phyloP scores from a whole-genome alignment of 2,888 invertebrate genomes.

The Tetragonula carbonaria region DNA sequence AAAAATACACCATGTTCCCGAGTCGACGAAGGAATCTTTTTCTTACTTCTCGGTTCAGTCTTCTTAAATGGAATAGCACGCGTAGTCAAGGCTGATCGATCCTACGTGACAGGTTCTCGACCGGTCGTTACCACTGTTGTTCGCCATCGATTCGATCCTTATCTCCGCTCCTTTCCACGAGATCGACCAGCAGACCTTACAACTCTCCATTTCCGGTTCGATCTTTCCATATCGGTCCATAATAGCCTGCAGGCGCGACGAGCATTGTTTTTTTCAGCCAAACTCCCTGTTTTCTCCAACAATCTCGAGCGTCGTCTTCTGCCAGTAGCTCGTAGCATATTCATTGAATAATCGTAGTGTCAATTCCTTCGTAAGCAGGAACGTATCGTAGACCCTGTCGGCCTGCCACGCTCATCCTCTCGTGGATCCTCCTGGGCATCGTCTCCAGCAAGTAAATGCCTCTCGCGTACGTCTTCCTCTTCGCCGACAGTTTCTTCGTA shows the following conservation, averaged over 20 bases:
- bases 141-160: conserved; percentile 5
- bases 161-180: conserved; percentile 4
- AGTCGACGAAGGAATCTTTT: conserved; percentile 30
- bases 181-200: neutral
- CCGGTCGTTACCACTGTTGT: neutral
- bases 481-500: conserved; percentile 56
- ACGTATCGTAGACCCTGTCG: conserved; percentile 49
- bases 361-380: conserved; percentile 55
- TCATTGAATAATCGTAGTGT: conserved; percentile 38
- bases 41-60: conserved; percentile 37
- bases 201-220: neutral
- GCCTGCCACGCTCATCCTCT: conserved; percentile 26
- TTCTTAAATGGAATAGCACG: conserved; percentile 42
- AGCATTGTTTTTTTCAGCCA: neutral
- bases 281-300: neutral
- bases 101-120: conserved; percentile 14
- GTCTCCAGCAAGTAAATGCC: conserved; percentile 36
- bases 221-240: conserved; percentile 23
- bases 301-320: neutral
- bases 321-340: conserved; percentile 28
- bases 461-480: conserved; percentile 56
- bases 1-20: conserved; percentile 26
- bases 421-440: conserved; percentile 30
- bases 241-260: conserved; percentile 16
- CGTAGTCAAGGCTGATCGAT: neutral